Percentiles rank a stretch among this genome's conserved stretches.
These are phyloP conservation scores for Chionis minor DNA, from an alignment of 2,113 vertebrate species.

Conservation along the genomic window DNA sequence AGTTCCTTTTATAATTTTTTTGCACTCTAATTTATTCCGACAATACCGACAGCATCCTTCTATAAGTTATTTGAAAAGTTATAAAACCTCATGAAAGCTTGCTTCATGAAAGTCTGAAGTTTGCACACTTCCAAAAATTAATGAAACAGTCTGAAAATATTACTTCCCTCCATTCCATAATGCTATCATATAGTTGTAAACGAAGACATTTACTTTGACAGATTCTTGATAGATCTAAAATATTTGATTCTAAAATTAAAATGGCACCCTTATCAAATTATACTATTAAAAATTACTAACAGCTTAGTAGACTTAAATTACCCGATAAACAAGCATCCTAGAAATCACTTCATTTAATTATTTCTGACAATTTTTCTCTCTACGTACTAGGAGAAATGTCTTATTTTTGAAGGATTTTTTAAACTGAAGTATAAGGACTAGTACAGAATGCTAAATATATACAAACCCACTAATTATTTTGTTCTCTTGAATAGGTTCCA, in stretches of 20 bases:
- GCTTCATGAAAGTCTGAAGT: neutral
- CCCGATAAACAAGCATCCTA: neutral
- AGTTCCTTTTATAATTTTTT: neutral
- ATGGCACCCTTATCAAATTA: neutral
- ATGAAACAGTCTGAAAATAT: neutral
- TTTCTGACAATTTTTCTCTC: neutral
- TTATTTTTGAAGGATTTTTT: neutral
- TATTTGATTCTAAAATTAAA: neutral
- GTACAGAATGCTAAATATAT: neutral
- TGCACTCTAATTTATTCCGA: neutral
- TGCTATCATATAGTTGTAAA: neutral
- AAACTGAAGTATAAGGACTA: neutral
- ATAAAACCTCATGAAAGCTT: neutral
- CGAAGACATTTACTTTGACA: neutral
- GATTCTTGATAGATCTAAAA: neutral
- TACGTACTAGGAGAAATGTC: neutral
- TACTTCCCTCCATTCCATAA: neutral
- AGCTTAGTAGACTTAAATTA: neutral
- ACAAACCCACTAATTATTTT: neutral
- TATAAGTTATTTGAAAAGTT: neutral
- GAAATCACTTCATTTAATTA: neutral
- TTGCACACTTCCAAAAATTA: neutral
- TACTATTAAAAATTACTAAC: neutral
- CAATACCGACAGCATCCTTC: neutral
- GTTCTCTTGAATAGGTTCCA: neutral